Percentiles rank a stretch among this genome's conserved stretches.
phyloP scores from a whole-genome alignment of 2,888 invertebrate genomes.

The Pterostichus niger region DNA sequence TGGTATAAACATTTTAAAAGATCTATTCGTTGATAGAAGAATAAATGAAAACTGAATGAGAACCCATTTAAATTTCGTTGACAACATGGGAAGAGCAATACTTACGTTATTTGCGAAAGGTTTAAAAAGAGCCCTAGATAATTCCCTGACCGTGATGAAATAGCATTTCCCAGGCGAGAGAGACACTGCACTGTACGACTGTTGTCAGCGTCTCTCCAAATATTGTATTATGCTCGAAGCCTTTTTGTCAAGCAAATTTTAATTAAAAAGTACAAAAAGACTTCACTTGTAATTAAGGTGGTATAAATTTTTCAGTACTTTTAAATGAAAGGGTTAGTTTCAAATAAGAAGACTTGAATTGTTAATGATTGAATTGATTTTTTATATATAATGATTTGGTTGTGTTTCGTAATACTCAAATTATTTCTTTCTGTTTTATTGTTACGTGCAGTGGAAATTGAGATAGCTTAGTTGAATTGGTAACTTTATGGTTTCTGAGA shows the following conservation, averaged over 20 bases:
- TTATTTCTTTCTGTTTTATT: background rate
- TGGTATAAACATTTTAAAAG: no score
- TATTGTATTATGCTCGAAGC: conserved; percentile 12
- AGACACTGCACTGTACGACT: no score
- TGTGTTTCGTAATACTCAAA: background rate
- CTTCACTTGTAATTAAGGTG: conserved; percentile 21
- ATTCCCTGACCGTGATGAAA: no score
- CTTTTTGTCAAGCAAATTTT: conserved; percentile 36
- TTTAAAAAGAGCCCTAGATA: no score
- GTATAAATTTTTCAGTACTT: conserved; percentile 17
- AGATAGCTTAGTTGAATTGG: background rate
- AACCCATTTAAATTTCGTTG: no score
- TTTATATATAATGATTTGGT: background rate
- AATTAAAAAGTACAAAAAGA: conserved; percentile 39
- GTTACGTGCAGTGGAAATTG: background rate
- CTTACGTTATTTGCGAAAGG: no score
- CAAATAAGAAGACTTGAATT: conserved; percentile 10
- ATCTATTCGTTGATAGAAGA: no score
- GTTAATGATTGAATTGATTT: background rate
- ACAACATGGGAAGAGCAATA: no score
- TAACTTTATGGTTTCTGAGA: conserved; percentile 8
- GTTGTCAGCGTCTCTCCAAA: no score
- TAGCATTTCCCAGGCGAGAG: no score
- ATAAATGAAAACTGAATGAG: no score
- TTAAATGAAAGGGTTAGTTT: conserved; percentile 42